Conservation (phyloP, 2,888 invertebrate species). For the Cylloceria caligata region DNA sequence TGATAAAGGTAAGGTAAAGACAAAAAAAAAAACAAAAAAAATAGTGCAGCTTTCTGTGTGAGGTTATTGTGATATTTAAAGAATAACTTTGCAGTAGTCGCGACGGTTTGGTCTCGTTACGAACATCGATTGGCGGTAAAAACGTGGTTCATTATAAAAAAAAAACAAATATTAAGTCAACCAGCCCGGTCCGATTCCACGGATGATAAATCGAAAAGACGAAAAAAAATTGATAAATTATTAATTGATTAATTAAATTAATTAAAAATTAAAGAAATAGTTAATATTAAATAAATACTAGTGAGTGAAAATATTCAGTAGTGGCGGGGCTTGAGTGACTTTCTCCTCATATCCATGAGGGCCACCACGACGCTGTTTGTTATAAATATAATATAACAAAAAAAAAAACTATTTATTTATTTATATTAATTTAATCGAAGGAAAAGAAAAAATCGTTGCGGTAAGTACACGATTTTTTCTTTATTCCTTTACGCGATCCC, state of each 20-base stretch:
- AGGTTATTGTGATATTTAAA: slow-evolving; percentile 84
- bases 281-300: slow-evolving; percentile 60
- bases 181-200: slow-evolving; percentile 62
- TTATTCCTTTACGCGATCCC: slow-evolving; percentile 35
- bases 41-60: slow-evolving; percentile 83
- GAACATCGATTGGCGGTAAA: slow-evolving; percentile 61
- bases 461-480: slow-evolving; percentile 40
- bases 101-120: slow-evolving; percentile 52
- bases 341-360: slow-evolving; percentile 69
- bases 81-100: slow-evolving; percentile 75
- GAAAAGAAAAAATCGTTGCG: slow-evolving; percentile 28
- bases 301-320: slow-evolving; percentile 70
- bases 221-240: slow-evolving; percentile 71
- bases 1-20: slow-evolving; percentile 51
- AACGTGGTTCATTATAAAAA: slow-evolving; percentile 69
- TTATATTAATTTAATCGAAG: slow-evolving; percentile 22
- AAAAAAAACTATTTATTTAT: slow-evolving; percentile 55
- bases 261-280: slow-evolving; percentile 53
- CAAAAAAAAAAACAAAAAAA: slow-evolving; percentile 59
- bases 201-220: slow-evolving; percentile 71
- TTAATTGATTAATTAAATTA: slow-evolving; percentile 66
- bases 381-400: slow-evolving; percentile 41
- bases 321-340: slow-evolving; percentile 79
- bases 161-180: slow-evolving; percentile 60
- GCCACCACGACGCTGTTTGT: slow-evolving; percentile 50